Base-by-base conservation (phyloP, 1,140 invertebrate species). In the Lucilia sericata region DNA sequence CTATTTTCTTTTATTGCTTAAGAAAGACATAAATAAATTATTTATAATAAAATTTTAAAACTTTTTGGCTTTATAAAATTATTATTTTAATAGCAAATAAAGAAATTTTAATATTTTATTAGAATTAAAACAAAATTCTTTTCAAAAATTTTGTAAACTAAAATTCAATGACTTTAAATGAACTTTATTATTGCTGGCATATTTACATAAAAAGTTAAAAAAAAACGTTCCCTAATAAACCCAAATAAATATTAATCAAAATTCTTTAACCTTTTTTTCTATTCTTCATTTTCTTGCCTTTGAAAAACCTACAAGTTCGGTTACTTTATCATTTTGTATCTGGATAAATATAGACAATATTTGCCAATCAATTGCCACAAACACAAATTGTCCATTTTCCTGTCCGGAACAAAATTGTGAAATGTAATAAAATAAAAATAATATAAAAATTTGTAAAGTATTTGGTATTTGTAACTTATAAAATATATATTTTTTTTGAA, bases 341-440 rank as follows among this genome's bases (percentile, higher is more conserved):
- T 17, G 17, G 17, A 55, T 17, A 55, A 55, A 55, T 17, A 55
- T 12, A 55, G 51, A 80, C 25, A 80, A 80, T 80, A 80, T 80
- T 80, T 80, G 76, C 76, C 76, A 80, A 80, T 80, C 76, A 80
- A 80, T 80, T 21, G 76, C 76, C 75, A 78, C 75, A 78, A 78
- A 80, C 76, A 80, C 76, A 80, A 80, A 25, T 80, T 80, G 76
- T 80, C 76, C 76, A 80, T 80, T 80, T 80, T 80, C 76, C 76
- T 80, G 42, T 47, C 76, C 76, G 25, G 76, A 49, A 80, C n/a
- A 80, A 51, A 80, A 49, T 47, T 21, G 76, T 78, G 19, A 42
- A 78, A 36, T 47, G 17, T 19, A 80, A 80, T 49, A 49, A 80
- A 80, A 49, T 51, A 25, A 80, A 80, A 21, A 49, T 36, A 80